Percentiles rank a stretch among this genome's conserved stretches.
Conservation (phyloP, 2,113 vertebrate species). For the Mionectes macconnelli region DNA sequence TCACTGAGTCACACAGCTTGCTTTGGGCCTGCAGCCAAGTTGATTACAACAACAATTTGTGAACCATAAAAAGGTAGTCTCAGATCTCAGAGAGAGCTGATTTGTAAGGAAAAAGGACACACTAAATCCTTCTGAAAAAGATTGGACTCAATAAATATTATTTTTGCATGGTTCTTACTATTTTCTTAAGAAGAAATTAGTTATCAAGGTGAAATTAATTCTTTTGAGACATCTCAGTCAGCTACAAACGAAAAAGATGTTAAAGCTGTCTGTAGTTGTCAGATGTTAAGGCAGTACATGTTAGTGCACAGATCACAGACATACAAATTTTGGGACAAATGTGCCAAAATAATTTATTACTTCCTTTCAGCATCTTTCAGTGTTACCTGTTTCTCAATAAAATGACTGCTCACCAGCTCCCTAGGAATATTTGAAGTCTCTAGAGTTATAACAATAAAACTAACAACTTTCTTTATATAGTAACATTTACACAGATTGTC, state of each 20-base stretch:
- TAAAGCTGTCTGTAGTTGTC: background rate
- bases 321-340: background rate
- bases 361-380: background rate
- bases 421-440: background rate
- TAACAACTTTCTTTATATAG: background rate
- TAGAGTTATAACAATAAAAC: background rate
- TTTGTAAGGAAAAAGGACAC: background rate
- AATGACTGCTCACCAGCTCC: background rate
- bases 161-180: background rate
- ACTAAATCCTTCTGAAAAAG: background rate
- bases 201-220: background rate
- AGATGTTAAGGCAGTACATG: background rate
- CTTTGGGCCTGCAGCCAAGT: constrained; percentile 69
- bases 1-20: constrained; percentile 80
- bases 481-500: background rate
- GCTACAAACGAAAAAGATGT: background rate
- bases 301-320: background rate
- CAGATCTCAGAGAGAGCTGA: constrained; percentile 1
- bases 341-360: background rate
- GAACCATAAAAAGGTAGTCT: constrained; percentile 73
- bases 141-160: background rate
- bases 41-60: constrained; percentile 76
- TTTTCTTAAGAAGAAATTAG: background rate
- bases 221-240: background rate
- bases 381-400: background rate